Evolutionary conservation across 2,888 invertebrate species (phyloP).

Genomic region (Folsomia candida): DNA sequence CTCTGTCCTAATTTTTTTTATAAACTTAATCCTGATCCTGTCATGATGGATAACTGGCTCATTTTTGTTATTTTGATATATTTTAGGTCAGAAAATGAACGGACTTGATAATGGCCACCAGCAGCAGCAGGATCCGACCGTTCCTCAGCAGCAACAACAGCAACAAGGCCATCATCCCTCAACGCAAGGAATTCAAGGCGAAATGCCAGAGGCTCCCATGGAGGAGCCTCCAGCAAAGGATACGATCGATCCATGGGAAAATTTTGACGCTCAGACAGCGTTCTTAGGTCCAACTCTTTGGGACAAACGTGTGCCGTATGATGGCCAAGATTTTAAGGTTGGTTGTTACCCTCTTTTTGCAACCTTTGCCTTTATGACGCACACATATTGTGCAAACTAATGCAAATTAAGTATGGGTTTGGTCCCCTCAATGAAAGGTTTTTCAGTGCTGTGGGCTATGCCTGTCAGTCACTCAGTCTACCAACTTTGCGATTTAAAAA

Average conservation of each 20-base stretch:
- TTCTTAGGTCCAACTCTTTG: slow-evolving; percentile 93
- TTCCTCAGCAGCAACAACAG: slow-evolving; percentile 12
- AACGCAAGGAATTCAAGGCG: background rate
- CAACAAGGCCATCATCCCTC: no score
- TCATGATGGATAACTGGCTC: no score
- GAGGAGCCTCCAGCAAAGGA: slow-evolving; percentile 41
- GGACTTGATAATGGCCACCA: slow-evolving; percentile 10
- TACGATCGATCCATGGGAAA: slow-evolving; percentile 53
- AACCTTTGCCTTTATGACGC: no score
- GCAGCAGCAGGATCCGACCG: background rate
- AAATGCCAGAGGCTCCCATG: slow-evolving; percentile 23
- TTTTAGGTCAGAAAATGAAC: slow-evolving; percentile 30
- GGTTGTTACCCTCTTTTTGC: slow-evolving; percentile 50
- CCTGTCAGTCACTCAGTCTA: no score
- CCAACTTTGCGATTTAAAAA: no score
- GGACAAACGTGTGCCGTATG: slow-evolving; percentile 89
- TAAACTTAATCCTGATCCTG: no score
- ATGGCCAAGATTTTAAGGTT: slow-evolving; percentile 89
- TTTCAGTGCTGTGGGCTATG: no score
- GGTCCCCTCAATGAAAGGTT: no score
- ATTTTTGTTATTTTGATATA: no score
- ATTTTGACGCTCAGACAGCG: slow-evolving; percentile 88
- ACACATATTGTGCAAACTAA: no score
- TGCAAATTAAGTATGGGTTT: no score
- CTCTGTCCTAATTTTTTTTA: no score